These are phyloP conservation scores for Gavialis gangeticus DNA, from an alignment of 2,113 vertebrate genomes.

Conservation along the genomic window DNA sequence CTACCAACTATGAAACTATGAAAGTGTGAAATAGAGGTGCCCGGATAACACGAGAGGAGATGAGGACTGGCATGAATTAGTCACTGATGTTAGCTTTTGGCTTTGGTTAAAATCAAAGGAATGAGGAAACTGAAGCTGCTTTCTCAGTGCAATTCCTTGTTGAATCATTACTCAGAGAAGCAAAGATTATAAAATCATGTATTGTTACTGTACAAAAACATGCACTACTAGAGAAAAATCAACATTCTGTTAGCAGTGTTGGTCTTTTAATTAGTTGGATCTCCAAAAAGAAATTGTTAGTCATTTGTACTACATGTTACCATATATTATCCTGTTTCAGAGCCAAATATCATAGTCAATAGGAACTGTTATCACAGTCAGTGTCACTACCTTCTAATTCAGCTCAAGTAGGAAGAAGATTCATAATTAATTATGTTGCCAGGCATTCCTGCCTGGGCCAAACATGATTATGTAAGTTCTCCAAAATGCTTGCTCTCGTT, in stretches of 20 bases:
- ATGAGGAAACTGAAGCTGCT: background rate
- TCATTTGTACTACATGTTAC: background rate
- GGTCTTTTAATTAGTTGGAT: background rate
- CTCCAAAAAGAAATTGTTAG: background rate
- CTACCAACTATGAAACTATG: too few relatives aligned
- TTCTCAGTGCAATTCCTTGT: background rate
- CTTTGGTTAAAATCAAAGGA: slow-evolving; percentile 1
- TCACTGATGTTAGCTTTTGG: background rate
- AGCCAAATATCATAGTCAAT: background rate
- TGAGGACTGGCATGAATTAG: background rate
- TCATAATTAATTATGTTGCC: background rate
- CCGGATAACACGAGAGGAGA: background rate
- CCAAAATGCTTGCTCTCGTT: background rate
- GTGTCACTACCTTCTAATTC: background rate
- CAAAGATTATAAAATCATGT: background rate
- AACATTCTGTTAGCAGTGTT: background rate
- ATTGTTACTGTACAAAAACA: background rate
- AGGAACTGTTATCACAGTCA: background rate
- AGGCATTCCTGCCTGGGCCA: background rate
- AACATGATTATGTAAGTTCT: slow-evolving; percentile 11
- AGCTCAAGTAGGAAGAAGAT: background rate
- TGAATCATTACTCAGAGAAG: background rate
- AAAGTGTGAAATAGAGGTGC: too few relatives aligned
- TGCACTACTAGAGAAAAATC: background rate
- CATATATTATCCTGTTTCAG: background rate